phyloP scores from a whole-genome alignment of 2,797 vertebrate genomes.

The Syngnathus acus region DNA sequence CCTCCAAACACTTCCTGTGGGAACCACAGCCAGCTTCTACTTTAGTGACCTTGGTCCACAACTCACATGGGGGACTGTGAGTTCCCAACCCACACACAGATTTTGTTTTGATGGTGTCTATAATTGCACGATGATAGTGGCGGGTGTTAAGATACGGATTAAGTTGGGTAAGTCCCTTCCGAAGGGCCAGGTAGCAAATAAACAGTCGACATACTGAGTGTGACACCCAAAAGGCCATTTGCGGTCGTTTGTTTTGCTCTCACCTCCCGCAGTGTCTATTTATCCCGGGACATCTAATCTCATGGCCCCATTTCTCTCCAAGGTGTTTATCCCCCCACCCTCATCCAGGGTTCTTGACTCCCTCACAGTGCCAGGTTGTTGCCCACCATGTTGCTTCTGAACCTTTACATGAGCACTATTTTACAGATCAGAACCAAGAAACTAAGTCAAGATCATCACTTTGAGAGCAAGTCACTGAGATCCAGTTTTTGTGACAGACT shows the following conservation, averaged over 20 bases:
- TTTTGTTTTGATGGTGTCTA: too few relatives aligned
- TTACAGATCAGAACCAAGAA: background rate
- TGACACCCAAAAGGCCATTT: constrained; percentile 24
- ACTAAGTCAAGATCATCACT: background rate
- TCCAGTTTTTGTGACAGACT: background rate
- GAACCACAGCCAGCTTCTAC: constrained; percentile 90
- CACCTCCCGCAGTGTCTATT: constrained; percentile 44
- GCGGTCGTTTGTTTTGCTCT: constrained; percentile 41
- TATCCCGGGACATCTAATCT: constrained; percentile 70
- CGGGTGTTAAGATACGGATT: too few relatives aligned
- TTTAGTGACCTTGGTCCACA: constrained; percentile 89
- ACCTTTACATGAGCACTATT: too few relatives aligned
- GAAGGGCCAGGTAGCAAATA: too few relatives aligned
- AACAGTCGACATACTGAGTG: background rate
- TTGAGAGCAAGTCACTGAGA: background rate
- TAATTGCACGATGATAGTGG: too few relatives aligned
- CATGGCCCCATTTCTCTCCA: constrained; percentile 53
- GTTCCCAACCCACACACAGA: constrained; percentile 21
- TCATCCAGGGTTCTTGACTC: constrained; percentile 3
- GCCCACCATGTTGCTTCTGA: constrained; percentile 24
- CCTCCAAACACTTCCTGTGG: constrained; percentile 88
- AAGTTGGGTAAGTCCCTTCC: too few relatives aligned
- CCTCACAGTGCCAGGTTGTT: constrained; percentile 23
- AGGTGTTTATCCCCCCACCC: constrained; percentile 68
- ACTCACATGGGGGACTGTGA: constrained; percentile 87